A percentile compares a stretch with the other conserved stretches of the same genome.
Evolutionary conservation across 2,888 invertebrate species (phyloP).

Genomic region (Chaitophorus viminalis): DNA sequence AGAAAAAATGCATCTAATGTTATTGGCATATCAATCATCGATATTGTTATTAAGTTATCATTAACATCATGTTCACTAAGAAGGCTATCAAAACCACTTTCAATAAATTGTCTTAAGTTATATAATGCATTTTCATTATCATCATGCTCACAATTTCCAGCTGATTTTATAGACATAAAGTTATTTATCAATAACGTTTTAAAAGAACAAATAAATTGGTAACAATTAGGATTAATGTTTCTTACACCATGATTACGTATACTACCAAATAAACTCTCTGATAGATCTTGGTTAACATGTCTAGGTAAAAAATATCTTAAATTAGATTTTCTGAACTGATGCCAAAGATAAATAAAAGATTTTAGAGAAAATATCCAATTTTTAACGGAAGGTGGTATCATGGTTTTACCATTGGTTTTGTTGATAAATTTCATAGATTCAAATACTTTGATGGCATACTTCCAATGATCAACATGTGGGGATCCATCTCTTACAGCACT

Average conservation of each 20-base stretch:
- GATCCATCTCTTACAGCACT: conserved; percentile 10
- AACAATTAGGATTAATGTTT: conserved; percentile 24
- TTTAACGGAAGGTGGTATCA: neutral
- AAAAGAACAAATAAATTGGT: conserved; percentile 38
- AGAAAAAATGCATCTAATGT: neutral
- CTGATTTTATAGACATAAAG: conserved; percentile 5
- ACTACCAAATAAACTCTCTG: conserved; percentile 33
- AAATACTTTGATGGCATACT: conserved; percentile 21
- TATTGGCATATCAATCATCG: too few species aligned
- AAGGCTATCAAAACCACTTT: neutral
- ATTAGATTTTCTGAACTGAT: conserved; percentile 11
- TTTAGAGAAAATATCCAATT: conserved; percentile 21
- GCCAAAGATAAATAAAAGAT: conserved; percentile 38
- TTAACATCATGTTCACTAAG: too few species aligned
- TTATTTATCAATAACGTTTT: conserved; percentile 41
- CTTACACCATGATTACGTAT: conserved; percentile 34
- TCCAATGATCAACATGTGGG: conserved; percentile 22
- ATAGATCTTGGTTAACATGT: conserved; percentile 27
- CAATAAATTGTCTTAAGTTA: conserved; percentile 25
- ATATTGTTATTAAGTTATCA: too few species aligned
- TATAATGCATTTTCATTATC: neutral
- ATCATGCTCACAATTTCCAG: conserved; percentile 16
- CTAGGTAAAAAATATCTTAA: conserved; percentile 29
- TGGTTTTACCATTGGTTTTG: conserved; percentile 2
- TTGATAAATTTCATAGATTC: conserved; percentile 37